Evolutionary conservation across 2,888 invertebrate species (phyloP).

Genomic region (Drosophila kanekoi): DNA sequence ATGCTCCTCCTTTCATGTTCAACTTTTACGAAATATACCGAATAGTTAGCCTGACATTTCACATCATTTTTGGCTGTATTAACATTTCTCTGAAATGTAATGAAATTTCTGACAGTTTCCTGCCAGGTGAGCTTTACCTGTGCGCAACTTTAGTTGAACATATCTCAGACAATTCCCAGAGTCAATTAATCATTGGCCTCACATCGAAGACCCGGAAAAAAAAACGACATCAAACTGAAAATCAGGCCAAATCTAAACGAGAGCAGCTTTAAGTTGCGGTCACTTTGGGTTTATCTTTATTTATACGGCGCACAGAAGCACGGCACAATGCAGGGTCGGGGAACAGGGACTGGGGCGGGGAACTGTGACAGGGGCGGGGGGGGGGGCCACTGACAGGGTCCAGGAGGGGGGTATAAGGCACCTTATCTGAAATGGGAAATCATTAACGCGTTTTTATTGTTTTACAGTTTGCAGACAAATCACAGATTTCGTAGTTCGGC

Average conservation of each 20-base stretch:
- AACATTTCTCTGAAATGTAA: no score
- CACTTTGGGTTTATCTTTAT: constrained; percentile 25
- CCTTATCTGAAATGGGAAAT: constrained; percentile 80
- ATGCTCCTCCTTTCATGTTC: no score
- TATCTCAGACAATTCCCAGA: no score
- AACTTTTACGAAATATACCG: no score
- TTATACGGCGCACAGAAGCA: constrained; percentile 53
- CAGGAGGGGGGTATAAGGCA: constrained; percentile 37
- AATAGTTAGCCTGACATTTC: no score
- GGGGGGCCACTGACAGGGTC: not conserved
- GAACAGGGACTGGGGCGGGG: not conserved
- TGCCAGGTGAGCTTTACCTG: no score
- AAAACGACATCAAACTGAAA: constrained; percentile 38
- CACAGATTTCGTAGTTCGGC: constrained; percentile 48
- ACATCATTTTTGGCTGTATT: no score
- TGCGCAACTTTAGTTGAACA: no score
- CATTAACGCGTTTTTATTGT: constrained; percentile 76
- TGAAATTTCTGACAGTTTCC: no score
- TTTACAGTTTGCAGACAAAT: constrained; percentile 67
- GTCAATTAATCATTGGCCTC: constrained; percentile 47
- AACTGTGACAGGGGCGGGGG: not conserved
- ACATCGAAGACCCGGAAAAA: constrained; percentile 50
- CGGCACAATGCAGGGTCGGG: not conserved
- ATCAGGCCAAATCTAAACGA: constrained; percentile 71
- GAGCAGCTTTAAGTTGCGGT: constrained; percentile 59